Evolutionary conservation across 2,888 invertebrate species (phyloP), one percentile per base, ranked within the genome.

Genomic region (Entomobrya proxima): DNA sequence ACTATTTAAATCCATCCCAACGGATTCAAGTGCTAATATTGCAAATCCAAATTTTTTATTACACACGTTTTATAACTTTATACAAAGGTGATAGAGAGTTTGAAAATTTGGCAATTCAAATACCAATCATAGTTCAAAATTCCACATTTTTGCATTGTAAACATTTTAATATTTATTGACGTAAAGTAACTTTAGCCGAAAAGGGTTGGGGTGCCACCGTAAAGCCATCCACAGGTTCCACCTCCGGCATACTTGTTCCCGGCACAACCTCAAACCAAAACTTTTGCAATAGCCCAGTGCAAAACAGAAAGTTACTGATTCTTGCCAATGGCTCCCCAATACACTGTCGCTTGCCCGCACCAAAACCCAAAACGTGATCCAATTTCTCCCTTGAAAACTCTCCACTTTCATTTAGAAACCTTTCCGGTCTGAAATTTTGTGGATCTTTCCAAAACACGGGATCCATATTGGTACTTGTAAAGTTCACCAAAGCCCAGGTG

Each of bases 311-410:
- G 21, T 82, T 82, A n/a, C 58, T 82, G 52, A 84, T 82, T 13
- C 85, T 64, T 0, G 89, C 89, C n/a, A 89, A 30, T 7, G 87
- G 13, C 72, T 89, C 88, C 1, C 90, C 90, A 6, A 87, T 44
- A 50, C 90, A 90, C 6, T 50, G 44, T 13, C 89, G 64, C 67
- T 50, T 88, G 90, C 90, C 91, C 58, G 84, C 77, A 35, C 90
- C 90, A 81, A 91, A 91, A 7, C 89, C 88, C 27, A 90, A 86
- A 1, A 90, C 69, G 15, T 84, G 81, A 32, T 90, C 80, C 21
- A 80, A 37, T 21, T 80, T 90, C 0, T 88, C 82, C 40, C 88
- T 89, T 24, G 84, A 81, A 18, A 89, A 77, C 24, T 89, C 86
- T 13, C 90, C 90, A 21, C 83, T 82, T 3, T 80, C 24, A 67